A percentile compares a stretch with the other conserved stretches of the same genome.
Conservation (phyloP, 2,888 invertebrate species). For the Epistrophe eligans region DNA sequence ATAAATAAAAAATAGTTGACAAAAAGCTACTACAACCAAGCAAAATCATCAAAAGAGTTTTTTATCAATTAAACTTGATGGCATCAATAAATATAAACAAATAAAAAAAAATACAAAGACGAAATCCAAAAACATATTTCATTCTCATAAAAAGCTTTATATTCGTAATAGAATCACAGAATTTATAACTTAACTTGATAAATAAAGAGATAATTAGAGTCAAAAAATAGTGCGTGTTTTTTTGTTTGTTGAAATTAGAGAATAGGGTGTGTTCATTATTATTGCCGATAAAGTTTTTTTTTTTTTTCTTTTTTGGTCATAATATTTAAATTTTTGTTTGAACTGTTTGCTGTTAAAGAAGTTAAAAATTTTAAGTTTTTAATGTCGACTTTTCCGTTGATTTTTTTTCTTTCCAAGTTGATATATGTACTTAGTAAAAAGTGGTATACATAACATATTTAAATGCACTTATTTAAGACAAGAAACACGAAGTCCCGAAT, state of each 20-base stretch:
- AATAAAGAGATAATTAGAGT: conserved; percentile 37
- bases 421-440: too few species aligned
- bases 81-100: conserved; percentile 15
- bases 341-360: too few species aligned
- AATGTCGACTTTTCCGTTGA: too few species aligned
- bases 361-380: too few species aligned
- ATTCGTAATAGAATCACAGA: conserved; percentile 15
- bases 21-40: background rate
- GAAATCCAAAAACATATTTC: background rate
- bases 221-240: conserved; percentile 6
- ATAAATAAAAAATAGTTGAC: background rate
- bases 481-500: too few species aligned
- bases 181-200: conserved; percentile 32
- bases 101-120: background rate
- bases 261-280: background rate
- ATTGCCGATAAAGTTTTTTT: too few species aligned
- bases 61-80: conserved; percentile 21
- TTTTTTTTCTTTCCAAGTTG: too few species aligned
- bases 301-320: too few species aligned
- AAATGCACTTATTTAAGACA: too few species aligned
- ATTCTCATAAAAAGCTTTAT: conserved; percentile 2
- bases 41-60: conserved; percentile 1
- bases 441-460: too few species aligned
- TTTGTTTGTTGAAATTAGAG: background rate
- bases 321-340: too few species aligned